Conservation (phyloP, 2,113 vertebrate genomes). For the Prochilodus magdalenae region DNA sequence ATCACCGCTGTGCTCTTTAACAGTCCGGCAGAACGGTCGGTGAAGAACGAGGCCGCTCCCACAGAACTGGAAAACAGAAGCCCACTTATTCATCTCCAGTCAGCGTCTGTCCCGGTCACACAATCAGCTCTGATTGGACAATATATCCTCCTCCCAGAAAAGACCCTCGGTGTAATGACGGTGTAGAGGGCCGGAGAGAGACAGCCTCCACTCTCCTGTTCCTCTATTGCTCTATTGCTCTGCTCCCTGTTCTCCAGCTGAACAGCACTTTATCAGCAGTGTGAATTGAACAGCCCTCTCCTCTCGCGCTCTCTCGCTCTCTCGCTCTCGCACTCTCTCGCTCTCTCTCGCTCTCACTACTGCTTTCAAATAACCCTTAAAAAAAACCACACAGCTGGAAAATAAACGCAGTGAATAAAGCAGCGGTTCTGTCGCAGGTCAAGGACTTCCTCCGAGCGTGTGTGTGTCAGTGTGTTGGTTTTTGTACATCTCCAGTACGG, state of each 20-base stretch:
- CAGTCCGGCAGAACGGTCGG: too few relatives aligned
- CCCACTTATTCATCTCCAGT: background rate
- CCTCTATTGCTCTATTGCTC: background rate
- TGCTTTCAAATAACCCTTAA: conserved; percentile 23
- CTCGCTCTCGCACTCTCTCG: too few relatives aligned
- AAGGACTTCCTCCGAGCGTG: background rate
- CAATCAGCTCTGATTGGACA: background rate
- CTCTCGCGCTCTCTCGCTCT: background rate
- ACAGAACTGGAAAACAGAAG: background rate
- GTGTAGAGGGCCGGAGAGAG: background rate
- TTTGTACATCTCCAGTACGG: too few relatives aligned
- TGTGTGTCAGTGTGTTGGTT: too few relatives aligned
- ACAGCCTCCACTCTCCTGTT: background rate
- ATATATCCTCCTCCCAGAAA: conserved; percentile 2
- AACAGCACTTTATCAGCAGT: background rate
- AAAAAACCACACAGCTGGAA: background rate
- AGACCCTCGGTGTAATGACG: background rate
- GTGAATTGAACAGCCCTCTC: background rate
- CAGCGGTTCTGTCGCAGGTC: conserved; percentile 14
- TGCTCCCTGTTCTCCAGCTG: background rate
- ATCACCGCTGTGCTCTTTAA: too few relatives aligned
- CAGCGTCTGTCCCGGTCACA: background rate
- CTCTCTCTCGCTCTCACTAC: too few relatives aligned
- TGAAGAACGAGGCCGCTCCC: background rate
- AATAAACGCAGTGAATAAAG: conserved; percentile 1